phyloP scores from a whole-genome alignment of 2,888 invertebrate genomes.

The Tholera decimalis region DNA sequence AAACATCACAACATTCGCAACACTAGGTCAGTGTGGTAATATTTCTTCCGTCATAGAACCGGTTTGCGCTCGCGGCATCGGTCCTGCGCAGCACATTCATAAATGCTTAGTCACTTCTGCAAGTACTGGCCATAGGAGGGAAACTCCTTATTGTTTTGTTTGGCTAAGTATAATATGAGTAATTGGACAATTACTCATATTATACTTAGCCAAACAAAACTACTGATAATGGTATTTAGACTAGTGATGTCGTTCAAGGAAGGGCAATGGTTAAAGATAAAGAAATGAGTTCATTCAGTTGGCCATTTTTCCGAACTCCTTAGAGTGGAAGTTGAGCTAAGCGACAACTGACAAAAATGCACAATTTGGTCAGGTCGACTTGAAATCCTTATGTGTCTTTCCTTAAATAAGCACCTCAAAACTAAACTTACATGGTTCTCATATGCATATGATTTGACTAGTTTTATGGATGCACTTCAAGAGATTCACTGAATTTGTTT shows the following conservation, averaged over 20 bases:
- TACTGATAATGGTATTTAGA: slow-evolving; percentile 24
- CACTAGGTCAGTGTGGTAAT: slow-evolving; percentile 64
- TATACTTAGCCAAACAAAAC: slow-evolving; percentile 29
- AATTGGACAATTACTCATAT: slow-evolving; percentile 52
- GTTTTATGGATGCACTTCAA: too few relatives aligned
- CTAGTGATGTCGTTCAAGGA: slow-evolving; percentile 23
- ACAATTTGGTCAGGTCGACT: too few relatives aligned
- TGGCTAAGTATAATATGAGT: slow-evolving; percentile 40
- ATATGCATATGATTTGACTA: too few relatives aligned
- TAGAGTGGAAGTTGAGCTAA: too few relatives aligned
- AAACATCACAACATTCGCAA: slow-evolving; percentile 48
- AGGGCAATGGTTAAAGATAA: slow-evolving; percentile 27
- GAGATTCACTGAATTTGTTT: too few relatives aligned
- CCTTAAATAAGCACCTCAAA: too few relatives aligned
- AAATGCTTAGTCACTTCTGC: slow-evolving; percentile 55
- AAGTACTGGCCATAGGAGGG: slow-evolving; percentile 32
- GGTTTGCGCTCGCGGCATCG: slow-evolving; percentile 49
- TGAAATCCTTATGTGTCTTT: too few relatives aligned
- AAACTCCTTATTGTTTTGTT: slow-evolving; percentile 51
- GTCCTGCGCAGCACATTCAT: slow-evolving; percentile 44
- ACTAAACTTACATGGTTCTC: too few relatives aligned
- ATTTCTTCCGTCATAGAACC: slow-evolving; percentile 59
- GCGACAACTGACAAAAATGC: too few relatives aligned
- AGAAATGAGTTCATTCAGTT: slow-evolving; percentile 10
- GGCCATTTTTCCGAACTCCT: background rate